Evolutionary conservation across 1,140 invertebrate genomes (phyloP), one percentile per base, ranked within the genome.

Genomic region (Pectinophora gossypiella): DNA sequence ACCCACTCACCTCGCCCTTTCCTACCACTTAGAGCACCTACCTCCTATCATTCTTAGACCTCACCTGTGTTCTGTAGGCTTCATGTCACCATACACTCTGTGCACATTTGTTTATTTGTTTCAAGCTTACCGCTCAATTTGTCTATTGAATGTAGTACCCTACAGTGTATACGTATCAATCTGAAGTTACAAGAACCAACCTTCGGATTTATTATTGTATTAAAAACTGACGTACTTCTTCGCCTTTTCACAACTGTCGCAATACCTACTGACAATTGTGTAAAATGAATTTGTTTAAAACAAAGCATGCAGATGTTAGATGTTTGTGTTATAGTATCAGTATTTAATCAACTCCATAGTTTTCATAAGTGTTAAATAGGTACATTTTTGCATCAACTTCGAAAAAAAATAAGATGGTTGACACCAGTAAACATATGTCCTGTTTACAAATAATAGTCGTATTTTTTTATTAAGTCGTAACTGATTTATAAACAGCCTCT

Each of bases 301-400:
- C 23, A 54, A 63, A 70, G 77, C 77, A 84, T 81, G 80, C 69
- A 56, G 50, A 58, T 78, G 71, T 82, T 82, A 73, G 72, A 72
- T 76, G 68, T 73, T 69, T 46, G 56, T 60, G n/a, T n/a, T n/a
- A n/a, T n/a, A n/a, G n/a, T n/a, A n/a, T n/a, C n/a, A n/a, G n/a
- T n/a, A n/a, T n/a, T n/a, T n/a, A n/a, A n/a, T n/a, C n/a, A n/a
- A n/a, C n/a, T n/a, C n/a, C n/a, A n/a, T n/a, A n/a, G n/a, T n/a
- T n/a, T n/a, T n/a, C n/a, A n/a, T n/a, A n/a, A n/a, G n/a, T n/a
- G n/a, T n/a, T n/a, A n/a, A n/a, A n/a, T n/a, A n/a, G n/a, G n/a
- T n/a, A n/a, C n/a, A n/a, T n/a, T n/a, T n/a, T n/a, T n/a, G n/a
- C n/a, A n/a, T n/a, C n/a, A n/a, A n/a, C n/a, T n/a, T n/a, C n/a